Percentiles rank a stretch among this genome's conserved stretches.
phyloP scores from a whole-genome alignment of 64 coral and sea anemone genomes.

The Dendronephthya gigantea region DNA sequence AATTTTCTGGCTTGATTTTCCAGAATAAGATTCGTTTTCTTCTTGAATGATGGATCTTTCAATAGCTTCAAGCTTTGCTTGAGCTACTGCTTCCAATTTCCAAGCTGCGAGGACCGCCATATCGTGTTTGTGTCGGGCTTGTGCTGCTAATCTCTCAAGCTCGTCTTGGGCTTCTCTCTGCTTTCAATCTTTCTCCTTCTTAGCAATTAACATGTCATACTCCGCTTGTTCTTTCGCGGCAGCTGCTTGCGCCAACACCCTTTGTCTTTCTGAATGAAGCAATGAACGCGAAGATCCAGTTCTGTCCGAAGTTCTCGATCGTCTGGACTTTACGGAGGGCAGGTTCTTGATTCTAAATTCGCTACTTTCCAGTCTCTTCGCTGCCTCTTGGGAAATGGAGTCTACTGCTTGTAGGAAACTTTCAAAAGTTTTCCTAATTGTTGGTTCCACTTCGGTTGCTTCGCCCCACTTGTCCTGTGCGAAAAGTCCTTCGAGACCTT shows the following conservation, averaged over 20 bases:
- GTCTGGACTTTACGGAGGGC: background rate
- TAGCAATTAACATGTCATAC: background rate
- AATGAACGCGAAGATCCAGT: background rate
- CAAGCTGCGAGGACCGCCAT: background rate
- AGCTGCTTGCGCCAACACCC: background rate
- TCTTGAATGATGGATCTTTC: background rate
- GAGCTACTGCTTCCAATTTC: background rate
- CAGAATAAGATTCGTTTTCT: background rate
- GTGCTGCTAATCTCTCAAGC: background rate
- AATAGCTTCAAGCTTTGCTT: background rate
- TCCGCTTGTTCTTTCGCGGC: background rate
- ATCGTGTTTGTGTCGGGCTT: background rate
- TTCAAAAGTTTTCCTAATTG: background rate
- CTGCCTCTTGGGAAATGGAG: background rate
- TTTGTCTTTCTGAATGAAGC: background rate
- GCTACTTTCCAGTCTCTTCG: background rate
- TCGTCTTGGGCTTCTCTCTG: background rate
- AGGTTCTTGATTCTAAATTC: background rate
- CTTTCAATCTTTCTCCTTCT: background rate
- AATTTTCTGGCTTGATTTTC: too few relatives aligned
- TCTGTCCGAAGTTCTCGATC: background rate
- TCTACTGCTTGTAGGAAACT: background rate
- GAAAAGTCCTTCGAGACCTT: background rate
- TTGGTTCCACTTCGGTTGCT: background rate
- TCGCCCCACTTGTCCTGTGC: background rate